These are phyloP conservation scores for Chelonus insularis DNA, from an alignment of 1,140 invertebrate genomes.

Conservation along the genomic window DNA sequence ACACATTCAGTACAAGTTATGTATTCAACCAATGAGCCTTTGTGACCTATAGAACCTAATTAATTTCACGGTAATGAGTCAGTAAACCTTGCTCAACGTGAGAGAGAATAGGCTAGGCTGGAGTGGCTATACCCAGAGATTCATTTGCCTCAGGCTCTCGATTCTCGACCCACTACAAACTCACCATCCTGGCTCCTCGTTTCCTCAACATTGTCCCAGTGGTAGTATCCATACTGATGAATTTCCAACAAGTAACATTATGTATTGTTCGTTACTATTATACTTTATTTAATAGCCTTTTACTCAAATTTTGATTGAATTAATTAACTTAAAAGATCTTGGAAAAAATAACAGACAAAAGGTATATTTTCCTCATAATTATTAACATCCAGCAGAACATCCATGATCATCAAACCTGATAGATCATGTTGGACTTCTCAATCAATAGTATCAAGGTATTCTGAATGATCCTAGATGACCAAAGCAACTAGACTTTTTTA, in stretches of 20 bases:
- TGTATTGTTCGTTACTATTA: conserved; percentile 1
- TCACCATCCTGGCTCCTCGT: conserved; percentile 24
- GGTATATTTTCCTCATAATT: too few relatives aligned
- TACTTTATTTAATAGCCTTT: background rate
- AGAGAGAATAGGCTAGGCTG: background rate
- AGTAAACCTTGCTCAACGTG: conserved; percentile 39
- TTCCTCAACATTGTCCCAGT: conserved; percentile 14
- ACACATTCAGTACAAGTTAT: conserved; percentile 16
- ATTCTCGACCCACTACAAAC: background rate
- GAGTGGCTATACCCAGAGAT: conserved; percentile 38
- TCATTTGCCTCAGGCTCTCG: conserved; percentile 37
- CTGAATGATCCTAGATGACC: too few relatives aligned
- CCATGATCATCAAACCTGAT: too few relatives aligned
- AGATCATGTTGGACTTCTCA: too few relatives aligned
- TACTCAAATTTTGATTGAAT: too few relatives aligned
- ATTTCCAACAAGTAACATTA: background rate
- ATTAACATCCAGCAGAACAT: too few relatives aligned
- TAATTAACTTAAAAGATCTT: too few relatives aligned
- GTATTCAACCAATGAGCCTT: conserved; percentile 43
- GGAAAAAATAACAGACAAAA: too few relatives aligned
- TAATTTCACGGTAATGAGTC: conserved; percentile 53
- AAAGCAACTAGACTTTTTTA: too few relatives aligned
- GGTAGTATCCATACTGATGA: background rate
- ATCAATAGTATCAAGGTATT: too few relatives aligned
- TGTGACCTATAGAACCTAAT: conserved; percentile 53